phyloP scores from a whole-genome alignment of 2,888 invertebrate species.

The Apoda limacodes region DNA sequence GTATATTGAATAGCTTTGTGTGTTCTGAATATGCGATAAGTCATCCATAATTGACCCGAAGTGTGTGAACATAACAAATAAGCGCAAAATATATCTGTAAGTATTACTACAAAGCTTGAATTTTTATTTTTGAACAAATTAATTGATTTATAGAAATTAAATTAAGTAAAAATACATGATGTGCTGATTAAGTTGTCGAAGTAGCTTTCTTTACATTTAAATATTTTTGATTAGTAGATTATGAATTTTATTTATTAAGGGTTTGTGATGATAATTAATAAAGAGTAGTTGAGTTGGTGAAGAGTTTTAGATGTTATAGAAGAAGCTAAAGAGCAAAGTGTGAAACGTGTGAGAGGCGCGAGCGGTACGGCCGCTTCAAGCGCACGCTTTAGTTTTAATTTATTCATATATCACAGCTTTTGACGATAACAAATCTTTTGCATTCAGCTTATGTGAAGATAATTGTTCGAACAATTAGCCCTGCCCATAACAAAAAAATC shows the following conservation, averaged over 20 bases:
- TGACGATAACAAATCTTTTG: slow-evolving; percentile 70
- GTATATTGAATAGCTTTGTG: slow-evolving; percentile 52
- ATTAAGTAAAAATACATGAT: slow-evolving; percentile 53
- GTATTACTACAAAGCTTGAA: too few relatives aligned
- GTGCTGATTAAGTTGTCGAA: slow-evolving; percentile 42
- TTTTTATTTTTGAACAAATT: too few relatives aligned
- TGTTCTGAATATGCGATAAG: slow-evolving; percentile 29
- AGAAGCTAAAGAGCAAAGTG: slow-evolving; percentile 51
- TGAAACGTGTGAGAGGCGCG: slow-evolving; percentile 36
- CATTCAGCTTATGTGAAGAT: slow-evolving; percentile 65
- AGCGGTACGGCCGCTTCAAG: slow-evolving; percentile 36
- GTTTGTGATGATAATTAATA: too few relatives aligned
- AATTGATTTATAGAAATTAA: too few relatives aligned
- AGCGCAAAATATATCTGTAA: too few relatives aligned
- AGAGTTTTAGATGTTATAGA: slow-evolving; percentile 24
- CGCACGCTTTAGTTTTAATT: slow-evolving; percentile 53
- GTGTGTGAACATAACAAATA: slow-evolving; percentile 20
- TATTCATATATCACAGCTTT: slow-evolving; percentile 69
- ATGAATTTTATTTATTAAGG: too few relatives aligned
- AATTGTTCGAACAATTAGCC: slow-evolving; percentile 62
- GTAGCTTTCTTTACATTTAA: too few relatives aligned
- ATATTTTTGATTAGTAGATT: too few relatives aligned
- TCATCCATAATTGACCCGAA: slow-evolving; percentile 41
- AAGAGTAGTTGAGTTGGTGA: too few relatives aligned
- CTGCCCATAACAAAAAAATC: slow-evolving; percentile 18